Conservation (phyloP, 2,113 vertebrate genomes). For the Corvus hawaiiensis region DNA sequence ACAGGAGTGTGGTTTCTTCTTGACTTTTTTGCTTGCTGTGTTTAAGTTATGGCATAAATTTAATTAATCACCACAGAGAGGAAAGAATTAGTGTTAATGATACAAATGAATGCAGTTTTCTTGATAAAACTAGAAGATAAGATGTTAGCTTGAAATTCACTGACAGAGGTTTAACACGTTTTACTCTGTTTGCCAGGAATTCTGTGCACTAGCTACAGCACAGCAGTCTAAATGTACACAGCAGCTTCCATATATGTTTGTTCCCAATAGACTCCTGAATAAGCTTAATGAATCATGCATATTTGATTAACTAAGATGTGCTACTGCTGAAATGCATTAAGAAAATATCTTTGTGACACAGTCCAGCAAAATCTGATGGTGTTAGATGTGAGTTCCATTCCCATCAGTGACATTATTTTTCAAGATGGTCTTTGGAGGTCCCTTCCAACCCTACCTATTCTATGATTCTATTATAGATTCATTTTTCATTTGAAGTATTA, state of each 20-base stretch:
- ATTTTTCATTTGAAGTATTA: not conserved
- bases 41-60: not conserved
- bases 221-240: not conserved
- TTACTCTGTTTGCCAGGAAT: not conserved
- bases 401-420: not conserved
- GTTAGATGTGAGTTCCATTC: not conserved
- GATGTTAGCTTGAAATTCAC: not conserved
- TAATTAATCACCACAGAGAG: not conserved
- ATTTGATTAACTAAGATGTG: not conserved
- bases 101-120: not conserved
- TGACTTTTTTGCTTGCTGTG: not conserved
- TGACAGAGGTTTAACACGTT: not conserved
- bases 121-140: not conserved
- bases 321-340: not conserved
- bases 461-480: not conserved
- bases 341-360: not conserved
- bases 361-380: not conserved
- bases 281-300: not conserved
- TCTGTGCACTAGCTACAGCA: not conserved
- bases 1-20: not conserved
- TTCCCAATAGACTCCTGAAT: not conserved
- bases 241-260: not conserved
- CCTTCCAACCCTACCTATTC: not conserved
- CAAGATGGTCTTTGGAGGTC: not conserved
- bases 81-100: not conserved